A percentile compares a stretch with the other conserved stretches of the same genome.
Conservation (phyloP, 1,140 invertebrate genomes). For the Drosophila ogumai region DNA sequence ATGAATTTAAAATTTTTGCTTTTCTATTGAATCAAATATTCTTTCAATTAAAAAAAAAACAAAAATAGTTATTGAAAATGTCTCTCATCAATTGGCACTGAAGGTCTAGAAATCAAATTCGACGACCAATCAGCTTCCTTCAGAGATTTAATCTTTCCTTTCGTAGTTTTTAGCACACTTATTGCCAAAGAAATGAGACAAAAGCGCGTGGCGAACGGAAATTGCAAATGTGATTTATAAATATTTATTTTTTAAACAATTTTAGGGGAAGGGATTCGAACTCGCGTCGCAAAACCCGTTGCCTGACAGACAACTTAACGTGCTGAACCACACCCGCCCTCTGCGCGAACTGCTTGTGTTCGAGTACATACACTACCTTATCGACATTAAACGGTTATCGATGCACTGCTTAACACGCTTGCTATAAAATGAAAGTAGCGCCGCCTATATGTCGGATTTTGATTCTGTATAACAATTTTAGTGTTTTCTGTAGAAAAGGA, state of each 20-base stretch:
- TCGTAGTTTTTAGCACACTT: constrained; percentile 14
- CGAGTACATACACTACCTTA: neutral
- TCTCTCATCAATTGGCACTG: constrained; percentile 39
- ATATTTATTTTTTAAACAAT: neutral
- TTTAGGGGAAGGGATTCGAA: neutral
- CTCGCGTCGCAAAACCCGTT: neutral
- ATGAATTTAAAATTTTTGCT: no score
- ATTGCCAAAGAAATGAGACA: constrained; percentile 4
- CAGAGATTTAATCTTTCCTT: constrained; percentile 27
- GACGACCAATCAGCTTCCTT: constrained; percentile 38
- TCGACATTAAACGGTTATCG: neutral
- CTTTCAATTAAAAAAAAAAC: no score
- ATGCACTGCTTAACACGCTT: neutral
- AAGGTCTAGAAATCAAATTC: constrained; percentile 40
- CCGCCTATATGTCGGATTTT: neutral
- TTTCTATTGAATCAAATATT: no score
- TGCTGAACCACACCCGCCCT: neutral
- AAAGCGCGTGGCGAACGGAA: constrained; percentile 19
- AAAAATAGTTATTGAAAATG: constrained; percentile 1
- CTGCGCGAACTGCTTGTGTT: accelerated
- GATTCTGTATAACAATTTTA: neutral
- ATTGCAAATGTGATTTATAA: neutral
- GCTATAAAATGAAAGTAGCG: neutral
- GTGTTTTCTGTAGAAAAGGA: neutral
- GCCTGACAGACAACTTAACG: neutral